A percentile compares a stretch with the other conserved stretches of the same genome.
Conservation (phyloP, 2,797 vertebrate species). For the Picus viridis region DNA sequence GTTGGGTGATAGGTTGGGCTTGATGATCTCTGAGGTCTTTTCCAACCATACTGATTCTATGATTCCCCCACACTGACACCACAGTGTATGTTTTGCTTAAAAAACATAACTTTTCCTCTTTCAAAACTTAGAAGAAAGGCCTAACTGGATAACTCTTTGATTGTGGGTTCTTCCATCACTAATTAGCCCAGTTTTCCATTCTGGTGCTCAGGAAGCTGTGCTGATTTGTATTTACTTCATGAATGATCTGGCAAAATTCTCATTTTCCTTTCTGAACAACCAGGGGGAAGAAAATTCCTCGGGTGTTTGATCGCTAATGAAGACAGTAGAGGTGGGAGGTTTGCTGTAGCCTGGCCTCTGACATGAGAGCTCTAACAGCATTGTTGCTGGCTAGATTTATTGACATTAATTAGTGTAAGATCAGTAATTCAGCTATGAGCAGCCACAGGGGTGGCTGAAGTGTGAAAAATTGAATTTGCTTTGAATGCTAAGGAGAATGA, state of each 20-base stretch:
- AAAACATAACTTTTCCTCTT: not conserved
- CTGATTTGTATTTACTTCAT: not conserved
- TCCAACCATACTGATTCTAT: too few relatives aligned
- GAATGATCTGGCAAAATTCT: not conserved
- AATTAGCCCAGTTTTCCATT: not conserved
- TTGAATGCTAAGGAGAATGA: not conserved
- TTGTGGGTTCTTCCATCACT: not conserved
- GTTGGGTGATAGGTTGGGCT: too few relatives aligned
- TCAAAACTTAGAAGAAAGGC: not conserved
- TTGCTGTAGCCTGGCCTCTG: not conserved
- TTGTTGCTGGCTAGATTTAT: not conserved
- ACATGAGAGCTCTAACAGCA: not conserved
- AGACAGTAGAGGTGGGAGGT: not conserved
- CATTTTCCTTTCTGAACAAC: not conserved
- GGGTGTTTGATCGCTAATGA: not conserved
- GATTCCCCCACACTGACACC: too few relatives aligned
- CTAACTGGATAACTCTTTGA: not conserved
- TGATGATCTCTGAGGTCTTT: too few relatives aligned
- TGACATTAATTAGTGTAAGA: not conserved
- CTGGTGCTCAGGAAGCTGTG: not conserved
- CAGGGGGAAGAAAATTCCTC: not conserved
- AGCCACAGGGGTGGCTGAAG: not conserved
- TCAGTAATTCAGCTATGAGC: not conserved
- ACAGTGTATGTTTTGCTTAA: not conserved
- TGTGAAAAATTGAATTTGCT: not conserved